These are phyloP conservation scores for Calyptommatus sinebrachiatus DNA, from an alignment of 2,113 vertebrate species.

Conservation along the genomic window DNA sequence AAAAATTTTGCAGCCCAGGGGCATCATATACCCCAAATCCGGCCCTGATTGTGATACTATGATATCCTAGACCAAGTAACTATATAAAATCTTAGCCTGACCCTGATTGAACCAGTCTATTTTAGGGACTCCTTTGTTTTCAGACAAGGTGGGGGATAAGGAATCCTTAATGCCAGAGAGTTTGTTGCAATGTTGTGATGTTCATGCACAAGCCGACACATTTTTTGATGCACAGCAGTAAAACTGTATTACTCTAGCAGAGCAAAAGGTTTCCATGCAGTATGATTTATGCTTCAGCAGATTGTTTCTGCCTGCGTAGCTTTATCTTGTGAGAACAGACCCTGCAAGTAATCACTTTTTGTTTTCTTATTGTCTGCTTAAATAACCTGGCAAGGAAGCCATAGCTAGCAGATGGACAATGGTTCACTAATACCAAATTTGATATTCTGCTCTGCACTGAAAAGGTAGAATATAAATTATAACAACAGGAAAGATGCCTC, in stretches of 20 bases:
- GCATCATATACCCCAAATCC: too few species aligned
- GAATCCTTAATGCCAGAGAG: conserved; percentile 55
- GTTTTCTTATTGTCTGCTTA: conserved; percentile 56
- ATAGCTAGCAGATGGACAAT: conserved; percentile 41
- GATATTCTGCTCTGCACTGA: conserved; percentile 47
- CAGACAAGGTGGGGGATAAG: background rate
- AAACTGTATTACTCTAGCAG: conserved; percentile 37
- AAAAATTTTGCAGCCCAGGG: too few species aligned
- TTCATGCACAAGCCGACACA: conserved; percentile 54
- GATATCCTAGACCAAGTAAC: background rate
- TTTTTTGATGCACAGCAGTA: conserved; percentile 54
- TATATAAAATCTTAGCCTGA: background rate
- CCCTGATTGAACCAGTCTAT: background rate
- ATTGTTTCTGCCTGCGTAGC: conserved; percentile 61
- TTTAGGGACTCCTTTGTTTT: conserved; percentile 27
- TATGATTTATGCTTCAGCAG: conserved; percentile 69
- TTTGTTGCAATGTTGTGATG: conserved; percentile 60
- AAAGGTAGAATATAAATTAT: conserved; percentile 42
- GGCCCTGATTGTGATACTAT: background rate
- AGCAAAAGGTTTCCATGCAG: conserved; percentile 51
- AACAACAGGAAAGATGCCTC: conserved; percentile 8
- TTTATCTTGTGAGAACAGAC: conserved; percentile 62
- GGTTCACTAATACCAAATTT: conserved; percentile 44
- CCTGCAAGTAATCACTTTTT: conserved; percentile 54
- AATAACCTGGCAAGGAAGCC: conserved; percentile 56